Base-by-base conservation (phyloP, 2,797 vertebrate species). In the Arctocebus calabarensis region DNA sequence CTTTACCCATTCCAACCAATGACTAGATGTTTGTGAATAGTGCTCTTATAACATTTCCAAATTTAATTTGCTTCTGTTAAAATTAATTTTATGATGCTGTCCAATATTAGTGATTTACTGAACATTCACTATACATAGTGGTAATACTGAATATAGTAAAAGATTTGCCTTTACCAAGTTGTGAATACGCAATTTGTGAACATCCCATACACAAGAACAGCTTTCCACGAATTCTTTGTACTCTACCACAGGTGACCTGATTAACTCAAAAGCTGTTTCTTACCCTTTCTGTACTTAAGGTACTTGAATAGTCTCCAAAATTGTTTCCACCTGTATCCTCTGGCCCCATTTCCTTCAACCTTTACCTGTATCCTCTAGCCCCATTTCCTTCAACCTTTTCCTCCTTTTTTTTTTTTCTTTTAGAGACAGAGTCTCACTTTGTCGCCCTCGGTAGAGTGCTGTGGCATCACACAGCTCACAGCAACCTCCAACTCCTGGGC, bases 1-100 rank as follows among this genome's bases (percentile, higher is more conserved):
- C 40, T 84, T 84, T 84, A 82, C 13, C 40, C 52, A 85, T 79
- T 90, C 71, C 64, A 90, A 88, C 87, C 0, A 94, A 55, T 64
- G 9, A 45, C 61, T 88, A 79, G 29, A 34, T 20, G 70, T 25
- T 83, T 89, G 52, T 86, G 70, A 79, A 71, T 13, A 62, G 40
- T 27, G 7, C 3, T n/a, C 48, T 83, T 83, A 93, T 83, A 93
- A 94, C 59, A 93, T 62, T 85, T 90, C 62, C 59, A 96, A 81
- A 90, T 66, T 94, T 55, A 94, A 71, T 74, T 84, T 89, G 27
- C 43, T 83, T 95, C 61, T 3, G 34, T 71, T 86, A 95, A 94
- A 95, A 87, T 91, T 70, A 10, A 48, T 48, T 89, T 40, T 92
- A 91, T 68, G 40, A 90, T 55, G 37, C 16, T 34, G 34, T 32